Base-by-base conservation (phyloP, 2,113 vertebrate genomes). In the Otis tarda region DNA sequence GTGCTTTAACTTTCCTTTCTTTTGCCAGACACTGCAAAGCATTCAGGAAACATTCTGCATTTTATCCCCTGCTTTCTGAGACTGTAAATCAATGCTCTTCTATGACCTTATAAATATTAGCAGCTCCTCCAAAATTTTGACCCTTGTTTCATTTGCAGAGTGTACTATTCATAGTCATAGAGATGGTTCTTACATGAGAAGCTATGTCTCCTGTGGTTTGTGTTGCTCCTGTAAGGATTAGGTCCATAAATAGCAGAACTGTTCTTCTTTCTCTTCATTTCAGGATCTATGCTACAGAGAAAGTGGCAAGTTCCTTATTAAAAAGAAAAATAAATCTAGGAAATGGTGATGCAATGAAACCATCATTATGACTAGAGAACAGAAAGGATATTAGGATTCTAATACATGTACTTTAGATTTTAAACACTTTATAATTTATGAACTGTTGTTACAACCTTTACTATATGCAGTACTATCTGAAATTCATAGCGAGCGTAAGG, bases 271-370 rank as follows among this genome's bases (percentile, higher is more conserved):
- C 49, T 71, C 53, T 85, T 82, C 41, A 2, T 93, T 95, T 83
- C 53, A 13, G 14, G 79, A 64, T 45, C 71, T 65, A 12, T 77
- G 56, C 10, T 56, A 19, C 33, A 69, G 49, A 91, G 45, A 75
- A 92, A 80, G 33, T 83, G 74, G 53, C 47, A 31, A 19, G 14
- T 70, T 87, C 59, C 50, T 83, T 65, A 65, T 73, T 83, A 78
- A 94, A 96, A 94, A 86, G 41, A 68, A 94, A 91, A 96, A 85
- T 75, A 83, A 78, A 71, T 87, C 55, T 56, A 31, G 79, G 64
- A 94, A 96, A 86, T 75, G 18, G 31, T 92, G 53, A 89, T 85
- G 64, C 20, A 91, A 81, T 39, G 41, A 91, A 87, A 79, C 19
- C 19, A 59, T 70, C 37, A 50, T 91, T 95, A 56, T 71, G 57